A percentile compares a stretch with the other conserved stretches of the same genome.
phyloP scores from a whole-genome alignment of 92 coral and sea anemone species.

The Palythoa grandiflora region DNA sequence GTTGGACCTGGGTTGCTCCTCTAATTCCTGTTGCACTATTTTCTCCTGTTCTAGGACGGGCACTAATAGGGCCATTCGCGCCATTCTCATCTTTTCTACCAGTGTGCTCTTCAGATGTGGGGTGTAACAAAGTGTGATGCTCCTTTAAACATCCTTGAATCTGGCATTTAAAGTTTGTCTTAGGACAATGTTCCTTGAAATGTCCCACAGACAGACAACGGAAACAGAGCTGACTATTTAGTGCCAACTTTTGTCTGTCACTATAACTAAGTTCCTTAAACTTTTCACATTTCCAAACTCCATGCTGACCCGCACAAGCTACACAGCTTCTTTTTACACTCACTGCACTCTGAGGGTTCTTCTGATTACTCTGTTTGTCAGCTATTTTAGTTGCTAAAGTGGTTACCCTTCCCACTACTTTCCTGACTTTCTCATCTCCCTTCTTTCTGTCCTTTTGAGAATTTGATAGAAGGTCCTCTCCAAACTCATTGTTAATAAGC shows the following conservation, averaged over 20 bases:
- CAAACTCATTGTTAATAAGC: slow-evolving; percentile 79
- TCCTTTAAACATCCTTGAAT: slow-evolving; percentile 18
- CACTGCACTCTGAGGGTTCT: too few relatives aligned
- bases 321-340: neutral
- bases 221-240: slow-evolving; percentile 31
- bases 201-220: slow-evolving; percentile 40
- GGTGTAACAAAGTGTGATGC: slow-evolving; percentile 12
- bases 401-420: slow-evolving; percentile 12
- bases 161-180: slow-evolving; percentile 10
- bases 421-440: slow-evolving; percentile 20
- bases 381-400: neutral
- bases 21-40: too few relatives aligned
- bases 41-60: too few relatives aligned
- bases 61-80: too few relatives aligned
- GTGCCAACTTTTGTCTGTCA: slow-evolving; percentile 19
- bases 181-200: slow-evolving; percentile 26
- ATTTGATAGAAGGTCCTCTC: slow-evolving; percentile 47
- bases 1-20: too few relatives aligned
- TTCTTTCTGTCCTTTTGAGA: slow-evolving; percentile 27
- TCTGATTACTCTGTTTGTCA: too few relatives aligned
- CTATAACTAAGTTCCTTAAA: slow-evolving; percentile 37
- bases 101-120: neutral
- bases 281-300: slow-evolving; percentile 48
- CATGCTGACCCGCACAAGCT: slow-evolving; percentile 43
- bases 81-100: too few relatives aligned